Base-by-base conservation (phyloP, 2,888 invertebrate genomes). In the Catocala nupta region DNA sequence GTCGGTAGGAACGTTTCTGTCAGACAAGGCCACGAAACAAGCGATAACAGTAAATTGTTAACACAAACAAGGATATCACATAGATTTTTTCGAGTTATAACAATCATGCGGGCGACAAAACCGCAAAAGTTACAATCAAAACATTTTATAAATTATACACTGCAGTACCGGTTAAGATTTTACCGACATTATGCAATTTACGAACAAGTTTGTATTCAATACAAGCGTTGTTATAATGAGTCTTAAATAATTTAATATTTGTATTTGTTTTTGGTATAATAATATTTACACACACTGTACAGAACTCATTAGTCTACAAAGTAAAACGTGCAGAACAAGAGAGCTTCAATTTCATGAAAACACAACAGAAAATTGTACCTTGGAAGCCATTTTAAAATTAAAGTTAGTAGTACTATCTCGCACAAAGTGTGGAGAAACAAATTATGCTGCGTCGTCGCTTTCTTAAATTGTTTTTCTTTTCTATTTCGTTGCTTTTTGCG, bases 401-500 rank as follows among this genome's bases (percentile, higher is more conserved):
- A 70, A 74, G 49, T 55, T 63, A 58, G 65, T 59, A 52, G 64
- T 58, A 57, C 50, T 51, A 63, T 70, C 64, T 55, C 58, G 65
- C 65, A 73, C 70, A 68, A 72, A 75, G 58, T 55, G 61, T 63
- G 59, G 50, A 67, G 43, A 16, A 65, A 65, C 75, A 71, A 75
- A 75, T 75, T 75, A 75, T 75, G 63, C 71, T 49, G 43, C 44
- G 61, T 51, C 53, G 65, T 63, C 58, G 70, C 70, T 73, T 74
- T 68, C 73, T 74, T 71, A 64, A 64, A 75, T 73, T 64, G 65
- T 68, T 75, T 73, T 75, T 73, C 58, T 65, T 73, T 67, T 63
- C 49, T 63, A 50, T 65, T 62, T 59, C 12, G 45, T 55, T 59
- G n/a, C 12, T 62, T 59, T 59, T 5, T 36, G 44, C 42, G 10